These are phyloP conservation scores for Athalia circularis DNA, from an alignment of 2,888 invertebrate species.

Conservation along the genomic window DNA sequence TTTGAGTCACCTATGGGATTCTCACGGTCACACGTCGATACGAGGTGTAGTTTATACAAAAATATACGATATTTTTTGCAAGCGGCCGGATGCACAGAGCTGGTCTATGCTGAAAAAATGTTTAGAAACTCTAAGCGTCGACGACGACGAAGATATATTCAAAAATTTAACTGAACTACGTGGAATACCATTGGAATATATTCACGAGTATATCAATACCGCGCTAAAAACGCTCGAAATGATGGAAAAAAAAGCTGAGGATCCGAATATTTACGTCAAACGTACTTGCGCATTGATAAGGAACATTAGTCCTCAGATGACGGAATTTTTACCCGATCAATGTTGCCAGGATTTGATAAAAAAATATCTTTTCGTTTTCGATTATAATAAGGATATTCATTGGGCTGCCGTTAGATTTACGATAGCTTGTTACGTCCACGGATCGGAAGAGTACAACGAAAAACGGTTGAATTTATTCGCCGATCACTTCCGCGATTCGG, in stretches of 20 bases:
- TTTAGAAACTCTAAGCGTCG: conserved; percentile 49
- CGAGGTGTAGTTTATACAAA: conserved; percentile 56
- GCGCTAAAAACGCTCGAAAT: conserved; percentile 51
- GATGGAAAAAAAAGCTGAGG: background rate
- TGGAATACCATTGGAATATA: conserved; percentile 51
- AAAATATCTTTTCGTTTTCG: conserved; percentile 56
- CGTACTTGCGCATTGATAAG: conserved; percentile 13
- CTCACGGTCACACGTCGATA: conserved; percentile 60
- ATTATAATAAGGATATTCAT: conserved; percentile 29
- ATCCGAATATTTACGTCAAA: background rate
- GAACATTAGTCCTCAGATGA: conserved; percentile 27
- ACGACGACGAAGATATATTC: conserved; percentile 52
- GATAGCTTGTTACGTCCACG: conserved; percentile 14
- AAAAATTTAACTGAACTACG: conserved; percentile 5
- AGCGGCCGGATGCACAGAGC: conserved; percentile 49
- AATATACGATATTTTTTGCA: conserved; percentile 52
- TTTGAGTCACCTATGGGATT: conserved; percentile 52
- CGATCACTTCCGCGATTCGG: conserved; percentile 32
- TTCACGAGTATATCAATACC: conserved; percentile 53
- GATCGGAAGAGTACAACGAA: conserved; percentile 46
- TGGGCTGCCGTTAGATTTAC: conserved; percentile 26
- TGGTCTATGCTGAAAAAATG: conserved; percentile 57
- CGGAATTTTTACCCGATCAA: conserved; percentile 57
- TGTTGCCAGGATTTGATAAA: conserved; percentile 54
- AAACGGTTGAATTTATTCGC: conserved; percentile 49